Conservation (phyloP, 2,113 vertebrate species). For the Lycaon pictus region DNA sequence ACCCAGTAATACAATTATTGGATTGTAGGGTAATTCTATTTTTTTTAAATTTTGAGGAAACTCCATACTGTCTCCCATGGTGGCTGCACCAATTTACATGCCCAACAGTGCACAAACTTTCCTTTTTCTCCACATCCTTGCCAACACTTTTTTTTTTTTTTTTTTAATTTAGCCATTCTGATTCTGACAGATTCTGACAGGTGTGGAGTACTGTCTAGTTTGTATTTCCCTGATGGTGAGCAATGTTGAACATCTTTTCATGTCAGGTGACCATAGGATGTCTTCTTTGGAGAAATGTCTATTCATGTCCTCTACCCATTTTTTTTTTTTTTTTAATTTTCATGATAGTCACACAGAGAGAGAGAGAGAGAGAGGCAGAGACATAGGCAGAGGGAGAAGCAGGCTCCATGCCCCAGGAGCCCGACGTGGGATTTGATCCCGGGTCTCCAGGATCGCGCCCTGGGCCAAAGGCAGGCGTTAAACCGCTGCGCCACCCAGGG, state of each 20-base stretch:
- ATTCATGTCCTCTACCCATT: not conserved
- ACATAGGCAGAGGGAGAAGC: too few species aligned
- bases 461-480: too few species aligned
- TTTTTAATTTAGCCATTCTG: not conserved
- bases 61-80: not conserved
- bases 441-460: too few species aligned
- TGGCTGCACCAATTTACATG: not conserved
- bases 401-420: too few species aligned
- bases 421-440: too few species aligned
- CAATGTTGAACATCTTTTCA: not conserved
- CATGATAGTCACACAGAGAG: too few species aligned
- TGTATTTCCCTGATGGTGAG: not conserved
- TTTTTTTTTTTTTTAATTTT: not conserved
- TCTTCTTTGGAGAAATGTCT: not conserved
- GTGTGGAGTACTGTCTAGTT: not conserved
- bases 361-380: too few species aligned
- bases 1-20: not conserved
- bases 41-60: not conserved
- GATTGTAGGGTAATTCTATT: not conserved
- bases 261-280: not conserved
- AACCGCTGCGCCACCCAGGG: too few species aligned
- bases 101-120: not conserved
- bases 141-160: not conserved
- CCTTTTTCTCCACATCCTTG: not conserved
- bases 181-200: not conserved